Base-by-base conservation (phyloP, 2,888 invertebrate species). In the Synergus gifuensis region DNA sequence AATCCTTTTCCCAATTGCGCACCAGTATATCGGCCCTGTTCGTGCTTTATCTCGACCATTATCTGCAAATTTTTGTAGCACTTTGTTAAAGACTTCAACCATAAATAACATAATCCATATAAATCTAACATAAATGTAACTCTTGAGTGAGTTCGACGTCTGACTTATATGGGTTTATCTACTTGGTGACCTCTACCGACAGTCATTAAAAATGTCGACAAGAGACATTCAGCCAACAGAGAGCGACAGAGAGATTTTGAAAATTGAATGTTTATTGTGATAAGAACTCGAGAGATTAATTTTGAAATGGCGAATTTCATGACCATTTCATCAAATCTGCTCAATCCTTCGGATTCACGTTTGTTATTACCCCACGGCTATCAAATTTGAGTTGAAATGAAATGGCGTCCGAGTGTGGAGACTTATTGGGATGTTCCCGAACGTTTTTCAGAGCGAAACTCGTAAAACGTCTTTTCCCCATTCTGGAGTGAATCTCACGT, bases 381-480 rank as follows among this genome's bases (percentile, higher is more conserved):
- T 69, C 18, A 49, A 69, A 46, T 46, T 46, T 49, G 46, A 69
- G 46, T 46, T 69, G 18, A 9, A 69, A 69, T 69, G 46, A 69
- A 69, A 69, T 69, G 14, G 67, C 44, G 67, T 46, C 67, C 67
- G 46, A 69, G 46, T 28, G 28, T 28, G 28, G 28, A 28, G 28
- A 66, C 66, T 42, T 66, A 66, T 69, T 69, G 44, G 67, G 67
- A 44, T 49, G 67, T 49, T 46, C 67, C 46, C 14, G 14, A 69
- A 69, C 67, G 46, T 69, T 69, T 22, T 44, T 69, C 67, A 46
- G 46, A 46, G 46, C 22, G 67, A 69, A 69, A 46, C 63, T 82
- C 81, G 81, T 82, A 79, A 82, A 82, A 78, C 79, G 82, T 82
- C 81, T 77, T 63, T 79, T 60, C 76, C 77, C 76, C 79, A 80